phyloP scores from a whole-genome alignment of 2,113 vertebrate genomes.

The Chaetura pelagica region DNA sequence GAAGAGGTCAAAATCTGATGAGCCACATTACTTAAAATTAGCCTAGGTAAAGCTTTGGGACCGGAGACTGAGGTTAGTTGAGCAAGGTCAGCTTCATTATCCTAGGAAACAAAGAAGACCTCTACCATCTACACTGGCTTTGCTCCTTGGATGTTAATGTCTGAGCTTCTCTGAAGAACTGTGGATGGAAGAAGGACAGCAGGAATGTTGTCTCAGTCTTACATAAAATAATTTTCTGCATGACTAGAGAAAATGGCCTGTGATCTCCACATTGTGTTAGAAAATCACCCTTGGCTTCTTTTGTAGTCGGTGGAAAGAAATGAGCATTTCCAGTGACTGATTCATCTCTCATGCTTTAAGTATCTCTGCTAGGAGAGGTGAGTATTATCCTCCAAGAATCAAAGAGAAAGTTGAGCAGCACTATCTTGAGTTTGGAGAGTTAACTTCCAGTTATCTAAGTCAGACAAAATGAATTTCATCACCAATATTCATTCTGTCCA shows the following conservation, averaged over 20 bases:
- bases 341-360: neutral
- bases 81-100: neutral
- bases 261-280: neutral
- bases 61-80: neutral
- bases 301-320: constrained; percentile 5
- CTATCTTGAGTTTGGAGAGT: neutral
- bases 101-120: neutral
- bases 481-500: neutral
- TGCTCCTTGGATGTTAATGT: neutral
- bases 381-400: neutral
- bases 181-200: neutral
- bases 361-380: neutral
- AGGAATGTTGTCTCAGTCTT: neutral
- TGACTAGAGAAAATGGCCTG: neutral
- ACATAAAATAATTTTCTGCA: neutral
- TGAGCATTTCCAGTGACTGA: neutral
- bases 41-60: neutral
- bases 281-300: constrained; percentile 23
- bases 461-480: neutral
- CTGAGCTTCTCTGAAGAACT: neutral
- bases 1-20: neutral
- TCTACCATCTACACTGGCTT: neutral
- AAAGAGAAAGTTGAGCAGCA: constrained; percentile 32
- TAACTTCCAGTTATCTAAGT: constrained; percentile 4
- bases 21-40: neutral